Percentiles rank a stretch among this genome's conserved stretches.
Evolutionary conservation across 2,888 invertebrate species (phyloP).

Genomic region (Eupithecia exiguata): DNA sequence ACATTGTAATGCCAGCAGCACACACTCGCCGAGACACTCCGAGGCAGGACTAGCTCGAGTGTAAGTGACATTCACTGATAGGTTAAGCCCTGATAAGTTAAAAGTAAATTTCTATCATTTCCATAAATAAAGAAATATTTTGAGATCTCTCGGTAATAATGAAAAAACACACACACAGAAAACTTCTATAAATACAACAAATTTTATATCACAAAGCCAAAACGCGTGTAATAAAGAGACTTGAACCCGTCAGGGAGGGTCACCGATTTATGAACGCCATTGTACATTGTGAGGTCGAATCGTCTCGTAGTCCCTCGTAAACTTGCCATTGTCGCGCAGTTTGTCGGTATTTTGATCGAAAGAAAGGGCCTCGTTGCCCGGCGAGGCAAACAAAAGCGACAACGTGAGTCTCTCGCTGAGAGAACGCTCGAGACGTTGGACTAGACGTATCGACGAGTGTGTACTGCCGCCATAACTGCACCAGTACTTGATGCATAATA

Average conservation of each 20-base stretch:
- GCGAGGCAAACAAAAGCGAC: not conserved
- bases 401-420: not conserved
- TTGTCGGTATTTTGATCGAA: not conserved
- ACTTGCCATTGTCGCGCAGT: not conserved
- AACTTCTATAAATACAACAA: no score
- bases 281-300: not conserved
- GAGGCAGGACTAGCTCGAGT: not conserved
- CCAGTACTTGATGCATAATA: not conserved
- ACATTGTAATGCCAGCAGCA: not conserved
- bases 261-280: no score
- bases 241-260: no score
- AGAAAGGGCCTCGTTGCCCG: not conserved
- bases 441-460: not conserved
- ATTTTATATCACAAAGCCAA: no score
- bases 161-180: no score
- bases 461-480: not conserved
- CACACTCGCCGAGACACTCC: not conserved
- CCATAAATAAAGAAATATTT: no score
- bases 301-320: not conserved
- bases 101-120: no score
- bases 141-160: no score
- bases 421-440: not conserved
- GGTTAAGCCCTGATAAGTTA: no score
- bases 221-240: no score
- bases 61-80: no score